Evolutionary conservation across 2,888 invertebrate species (phyloP).

Genomic region (Eristalinus aeneus): DNA sequence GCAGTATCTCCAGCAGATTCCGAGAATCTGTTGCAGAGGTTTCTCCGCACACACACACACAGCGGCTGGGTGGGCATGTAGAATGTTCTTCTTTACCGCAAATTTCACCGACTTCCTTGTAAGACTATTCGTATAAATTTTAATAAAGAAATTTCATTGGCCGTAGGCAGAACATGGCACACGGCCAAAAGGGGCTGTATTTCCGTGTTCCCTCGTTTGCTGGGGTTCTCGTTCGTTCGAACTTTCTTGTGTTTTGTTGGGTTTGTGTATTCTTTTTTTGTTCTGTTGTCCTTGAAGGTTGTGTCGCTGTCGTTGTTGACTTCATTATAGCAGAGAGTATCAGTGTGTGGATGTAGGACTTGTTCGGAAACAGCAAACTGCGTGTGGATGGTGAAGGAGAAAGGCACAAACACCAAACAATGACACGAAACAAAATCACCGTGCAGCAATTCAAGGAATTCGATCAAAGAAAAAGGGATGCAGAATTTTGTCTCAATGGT

Average conservation of each 20-base stretch:
- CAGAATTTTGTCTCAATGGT: not conserved
- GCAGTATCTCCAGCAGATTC: not conserved
- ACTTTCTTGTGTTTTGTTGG: constrained; percentile 45
- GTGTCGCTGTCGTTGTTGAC: constrained; percentile 4
- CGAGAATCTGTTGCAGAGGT: not conserved
- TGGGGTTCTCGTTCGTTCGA: constrained; percentile 41
- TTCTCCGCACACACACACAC: not conserved
- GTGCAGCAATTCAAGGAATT: constrained; percentile 22
- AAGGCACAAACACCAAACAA: not conserved
- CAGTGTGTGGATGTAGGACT: constrained; percentile 11
- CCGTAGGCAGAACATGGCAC: constrained; percentile 74
- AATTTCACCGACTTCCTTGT: constrained; percentile 65
- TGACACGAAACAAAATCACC: constrained; percentile 19
- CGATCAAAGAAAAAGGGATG: not conserved
- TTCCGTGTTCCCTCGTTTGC: constrained; percentile 25
- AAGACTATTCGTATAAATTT: constrained; percentile 72
- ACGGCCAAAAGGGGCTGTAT: constrained; percentile 73
- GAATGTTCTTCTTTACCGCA: constrained; percentile 63
- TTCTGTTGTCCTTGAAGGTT: constrained; percentile 34
- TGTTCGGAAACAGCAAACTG: constrained; percentile 34
- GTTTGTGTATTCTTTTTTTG: not conserved
- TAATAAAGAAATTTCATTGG: constrained; percentile 74
- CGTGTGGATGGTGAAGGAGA: constrained; percentile 27
- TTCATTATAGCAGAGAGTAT: constrained; percentile 18
- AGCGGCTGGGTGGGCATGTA: constrained; percentile 1